Conservation (phyloP, 2,113 vertebrate species). For the Anarhynchus alexandrinus region DNA sequence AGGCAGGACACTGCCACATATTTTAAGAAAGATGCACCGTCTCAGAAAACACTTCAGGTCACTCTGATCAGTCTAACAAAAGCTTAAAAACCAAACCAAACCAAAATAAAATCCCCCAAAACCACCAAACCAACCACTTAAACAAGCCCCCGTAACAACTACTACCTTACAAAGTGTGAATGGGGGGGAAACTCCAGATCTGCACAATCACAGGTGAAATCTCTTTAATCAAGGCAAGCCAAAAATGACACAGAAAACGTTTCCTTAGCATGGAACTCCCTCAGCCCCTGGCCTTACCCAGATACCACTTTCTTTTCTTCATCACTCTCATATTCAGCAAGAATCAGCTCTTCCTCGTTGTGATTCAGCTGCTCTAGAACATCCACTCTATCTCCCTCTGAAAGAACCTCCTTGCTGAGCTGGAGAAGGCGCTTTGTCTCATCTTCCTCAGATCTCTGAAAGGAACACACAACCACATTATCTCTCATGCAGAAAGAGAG, state of each 20-base stretch:
- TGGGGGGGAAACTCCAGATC: background rate
- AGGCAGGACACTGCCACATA: background rate
- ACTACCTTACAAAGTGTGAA: background rate
- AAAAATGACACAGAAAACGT: background rate
- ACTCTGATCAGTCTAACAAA: background rate
- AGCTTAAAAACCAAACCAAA: background rate
- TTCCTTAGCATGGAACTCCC: background rate
- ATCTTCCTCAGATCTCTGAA: constrained; percentile 81
- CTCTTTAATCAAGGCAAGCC: background rate
- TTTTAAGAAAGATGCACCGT: background rate
- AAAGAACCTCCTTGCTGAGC: constrained; percentile 79
- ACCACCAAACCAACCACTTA: background rate
- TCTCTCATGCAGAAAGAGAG: background rate
- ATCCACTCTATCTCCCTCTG: background rate
- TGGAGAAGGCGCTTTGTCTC: constrained; percentile 82
- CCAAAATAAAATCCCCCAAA: background rate
- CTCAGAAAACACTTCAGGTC: background rate
- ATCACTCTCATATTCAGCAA: constrained; percentile 92
- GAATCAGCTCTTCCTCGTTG: constrained; percentile 85
- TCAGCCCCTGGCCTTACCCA: constrained; percentile 47
- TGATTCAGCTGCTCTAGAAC: constrained; percentile 54
- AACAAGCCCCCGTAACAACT: background rate
- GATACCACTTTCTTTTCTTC: constrained; percentile 78
- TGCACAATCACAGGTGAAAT: background rate
- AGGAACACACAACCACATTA: background rate